Evolutionary conservation across 1,140 invertebrate genomes (phyloP), one percentile per base, ranked within the genome.

Genomic region (Physella acuta): DNA sequence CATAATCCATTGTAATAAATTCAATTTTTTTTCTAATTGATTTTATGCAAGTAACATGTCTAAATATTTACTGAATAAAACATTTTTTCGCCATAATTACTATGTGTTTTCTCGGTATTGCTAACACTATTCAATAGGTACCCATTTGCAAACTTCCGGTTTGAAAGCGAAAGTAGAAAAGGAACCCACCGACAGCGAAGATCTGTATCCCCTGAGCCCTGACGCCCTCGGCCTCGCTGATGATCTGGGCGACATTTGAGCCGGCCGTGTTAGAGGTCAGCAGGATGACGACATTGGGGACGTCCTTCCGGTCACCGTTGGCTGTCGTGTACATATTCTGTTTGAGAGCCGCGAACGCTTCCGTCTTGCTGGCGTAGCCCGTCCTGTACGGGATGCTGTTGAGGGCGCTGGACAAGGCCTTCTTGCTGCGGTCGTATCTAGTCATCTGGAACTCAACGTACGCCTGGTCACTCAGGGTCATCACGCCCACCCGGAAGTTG

Each of bases 201-300:
- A 65, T 30, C 20, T 58, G 33, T n/a, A 71, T 30, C 31, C 63
- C 24, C 26, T 34, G 20, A 37, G 63, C 64, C 33, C 31, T 61
- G 33, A 51, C 31, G 5, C 39, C 28, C n/a, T 71, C 61, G n/a
- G 56, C 53, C 34, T 61, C 44, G 3, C 31, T 16, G 0, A 31
- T 3, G 4, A 52, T 34, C 11, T 16, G 52, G 2, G 24, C 20
- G 0, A n/a, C 1, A 17, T 66, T 55, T 0, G 39, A n/a, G 34
- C 37, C 56, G 51, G 33, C 16, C 4, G 34, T 31, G 28, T 33
- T 58, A 55, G 79, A 79, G 33, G 79, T 79, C 8, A 81, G 60
- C 8, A 80, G 66, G 49, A 81, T 78, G 34, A 59, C 73, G 24
- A 78, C 73, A 68, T 81, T 80, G 1, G 60, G 44, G 4, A 77